Conservation (phyloP, 2,888 invertebrate species). For the Plagiodera versicolora region DNA sequence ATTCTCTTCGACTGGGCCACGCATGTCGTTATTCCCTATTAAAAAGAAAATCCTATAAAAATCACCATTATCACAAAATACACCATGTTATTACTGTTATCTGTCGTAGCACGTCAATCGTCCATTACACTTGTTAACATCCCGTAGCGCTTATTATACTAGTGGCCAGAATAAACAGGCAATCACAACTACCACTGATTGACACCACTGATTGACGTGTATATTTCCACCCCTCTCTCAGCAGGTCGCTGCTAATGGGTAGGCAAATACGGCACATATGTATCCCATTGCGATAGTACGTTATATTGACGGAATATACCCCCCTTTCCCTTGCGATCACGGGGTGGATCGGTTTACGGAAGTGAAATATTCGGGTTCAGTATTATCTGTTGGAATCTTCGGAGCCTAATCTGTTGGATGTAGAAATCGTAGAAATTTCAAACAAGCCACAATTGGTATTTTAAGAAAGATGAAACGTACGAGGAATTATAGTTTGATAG, state of each 20-base stretch:
- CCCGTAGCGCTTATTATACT: conserved; percentile 42
- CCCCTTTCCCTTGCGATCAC: not conserved
- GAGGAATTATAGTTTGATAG: no score
- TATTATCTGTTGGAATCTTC: no score
- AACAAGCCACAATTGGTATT: no score
- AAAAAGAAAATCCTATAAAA: no score
- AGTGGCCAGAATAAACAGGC: conserved; percentile 49
- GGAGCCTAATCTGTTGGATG: no score
- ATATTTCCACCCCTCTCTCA: conserved; percentile 40
- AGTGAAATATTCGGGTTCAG: no score
- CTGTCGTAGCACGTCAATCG: conserved; percentile 27
- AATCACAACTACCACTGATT: conserved; percentile 44
- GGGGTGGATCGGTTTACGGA: not conserved
- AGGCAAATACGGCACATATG: not conserved
- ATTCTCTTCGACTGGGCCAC: no score
- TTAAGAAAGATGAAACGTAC: no score
- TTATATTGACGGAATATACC: not conserved
- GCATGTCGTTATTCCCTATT: no score
- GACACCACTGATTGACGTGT: conserved; percentile 46
- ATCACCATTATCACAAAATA: conserved; percentile 4
- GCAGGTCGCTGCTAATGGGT: not conserved
- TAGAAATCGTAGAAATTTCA: no score
- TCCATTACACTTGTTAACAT: conserved; percentile 38
- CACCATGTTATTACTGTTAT: conserved; percentile 15
- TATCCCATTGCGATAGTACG: not conserved